Conservation (phyloP, 2,888 invertebrate genomes). For the Drosophila melanosoma region DNA sequence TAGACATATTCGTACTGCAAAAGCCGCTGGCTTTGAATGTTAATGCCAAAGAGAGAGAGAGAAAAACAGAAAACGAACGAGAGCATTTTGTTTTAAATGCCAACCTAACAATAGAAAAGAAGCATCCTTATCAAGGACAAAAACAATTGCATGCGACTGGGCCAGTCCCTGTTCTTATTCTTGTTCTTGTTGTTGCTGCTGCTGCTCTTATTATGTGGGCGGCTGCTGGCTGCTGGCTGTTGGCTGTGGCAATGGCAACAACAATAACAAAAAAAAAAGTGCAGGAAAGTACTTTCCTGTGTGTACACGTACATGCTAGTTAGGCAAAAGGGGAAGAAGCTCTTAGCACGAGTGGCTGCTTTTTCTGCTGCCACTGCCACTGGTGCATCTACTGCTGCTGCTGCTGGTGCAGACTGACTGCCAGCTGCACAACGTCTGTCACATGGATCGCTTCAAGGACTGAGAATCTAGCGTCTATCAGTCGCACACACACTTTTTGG, state of each 20-base stretch:
- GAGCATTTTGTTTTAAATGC: constrained; percentile 76
- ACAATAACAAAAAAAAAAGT: constrained; percentile 53
- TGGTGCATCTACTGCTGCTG: constrained; percentile 14
- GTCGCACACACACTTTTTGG: constrained; percentile 44
- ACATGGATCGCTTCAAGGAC: constrained; percentile 18
- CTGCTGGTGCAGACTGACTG: constrained; percentile 43
- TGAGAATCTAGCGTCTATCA: constrained; percentile 44
- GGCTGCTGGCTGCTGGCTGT: constrained; percentile 11
- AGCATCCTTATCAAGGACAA: constrained; percentile 83
- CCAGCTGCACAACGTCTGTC: constrained; percentile 53
- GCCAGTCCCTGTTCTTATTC: constrained; percentile 18
- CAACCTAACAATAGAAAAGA: constrained; percentile 80
- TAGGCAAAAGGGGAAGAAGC: constrained; percentile 43
- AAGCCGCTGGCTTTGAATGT: constrained; percentile 71
- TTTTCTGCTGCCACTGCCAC: constrained; percentile 19
- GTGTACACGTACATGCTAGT: constrained; percentile 13
- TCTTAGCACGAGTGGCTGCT: constrained; percentile 68
- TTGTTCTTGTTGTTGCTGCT: constrained; percentile 17
- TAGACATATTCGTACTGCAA: constrained; percentile 58
- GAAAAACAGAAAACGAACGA: constrained; percentile 26
- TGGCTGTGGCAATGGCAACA: constrained; percentile 60
- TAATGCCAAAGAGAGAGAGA: constrained; percentile 24
- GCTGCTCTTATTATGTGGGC: constrained; percentile 45
- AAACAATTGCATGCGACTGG: constrained; percentile 57
- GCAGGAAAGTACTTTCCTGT: constrained; percentile 75